These are phyloP conservation scores for Eulemur macaco DNA, from an alignment of 2,113 vertebrate species.

Conservation along the genomic window DNA sequence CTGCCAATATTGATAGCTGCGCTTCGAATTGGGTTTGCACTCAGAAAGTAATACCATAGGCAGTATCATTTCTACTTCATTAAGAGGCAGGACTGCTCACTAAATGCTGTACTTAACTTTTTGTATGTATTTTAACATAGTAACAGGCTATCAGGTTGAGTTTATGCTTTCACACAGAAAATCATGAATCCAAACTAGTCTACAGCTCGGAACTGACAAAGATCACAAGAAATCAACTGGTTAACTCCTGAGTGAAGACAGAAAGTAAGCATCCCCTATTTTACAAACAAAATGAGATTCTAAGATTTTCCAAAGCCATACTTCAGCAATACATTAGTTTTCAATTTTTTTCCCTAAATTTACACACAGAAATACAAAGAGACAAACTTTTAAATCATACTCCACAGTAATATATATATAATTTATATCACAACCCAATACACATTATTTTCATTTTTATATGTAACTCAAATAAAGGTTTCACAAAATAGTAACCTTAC, in stretches of 20 bases:
- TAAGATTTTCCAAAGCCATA: neutral
- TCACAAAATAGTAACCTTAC: neutral
- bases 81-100: neutral
- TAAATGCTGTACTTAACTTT: neutral
- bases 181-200: neutral
- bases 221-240: neutral
- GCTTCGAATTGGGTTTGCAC: neutral
- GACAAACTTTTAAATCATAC: neutral
- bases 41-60: neutral
- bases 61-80: neutral
- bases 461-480: neutral
- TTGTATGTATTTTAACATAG: neutral
- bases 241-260: neutral
- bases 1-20: neutral
- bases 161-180: conserved; percentile 15
- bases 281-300: neutral
- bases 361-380: neutral
- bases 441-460: neutral
- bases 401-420: neutral
- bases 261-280: neutral
- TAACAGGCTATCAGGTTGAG: neutral
- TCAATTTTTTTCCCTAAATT: neutral
- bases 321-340: neutral
- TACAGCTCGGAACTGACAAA: neutral
- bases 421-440: neutral